These are phyloP conservation scores for Troglohyphantes excavatus DNA, from an alignment of 2,888 invertebrate genomes.

Conservation along the genomic window DNA sequence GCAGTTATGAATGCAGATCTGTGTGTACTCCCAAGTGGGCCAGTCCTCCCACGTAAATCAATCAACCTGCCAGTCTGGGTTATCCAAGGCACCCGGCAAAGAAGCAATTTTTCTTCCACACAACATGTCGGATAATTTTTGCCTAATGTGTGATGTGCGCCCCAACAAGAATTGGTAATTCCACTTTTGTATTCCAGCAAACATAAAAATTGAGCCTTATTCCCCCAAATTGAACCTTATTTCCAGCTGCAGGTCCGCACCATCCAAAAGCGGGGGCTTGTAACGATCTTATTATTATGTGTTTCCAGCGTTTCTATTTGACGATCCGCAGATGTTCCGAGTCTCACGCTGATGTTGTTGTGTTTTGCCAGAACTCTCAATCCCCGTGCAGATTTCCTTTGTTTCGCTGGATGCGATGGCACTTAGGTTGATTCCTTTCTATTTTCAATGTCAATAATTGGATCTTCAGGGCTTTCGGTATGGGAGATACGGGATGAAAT, in stretches of 20 bases:
- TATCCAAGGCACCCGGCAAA: no score
- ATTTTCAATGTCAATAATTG: background rate
- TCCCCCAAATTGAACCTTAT: background rate
- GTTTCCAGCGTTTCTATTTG: conserved; percentile 66
- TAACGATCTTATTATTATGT: conserved; percentile 67
- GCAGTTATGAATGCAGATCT: conserved; percentile 9
- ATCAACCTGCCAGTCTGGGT: background rate
- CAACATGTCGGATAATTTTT: background rate
- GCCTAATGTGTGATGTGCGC: background rate
- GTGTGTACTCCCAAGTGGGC: background rate
- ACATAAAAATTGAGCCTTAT: background rate
- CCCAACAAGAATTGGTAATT: background rate
- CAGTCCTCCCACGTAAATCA: background rate
- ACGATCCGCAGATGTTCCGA: conserved; percentile 36
- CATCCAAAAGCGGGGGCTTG: background rate
- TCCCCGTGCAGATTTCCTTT: conserved; percentile 41
- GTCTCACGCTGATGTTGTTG: conserved; percentile 62
- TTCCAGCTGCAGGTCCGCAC: background rate
- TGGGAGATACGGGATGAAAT: background rate
- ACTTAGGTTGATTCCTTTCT: conserved; percentile 3
- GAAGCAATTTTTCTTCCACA: background rate
- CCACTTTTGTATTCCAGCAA: background rate
- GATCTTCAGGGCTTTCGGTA: background rate
- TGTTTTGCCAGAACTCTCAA: conserved; percentile 43
- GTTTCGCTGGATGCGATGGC: conserved; percentile 3